Base-by-base conservation (phyloP, 2,888 invertebrate genomes). In the Hybos culiciformis region DNA sequence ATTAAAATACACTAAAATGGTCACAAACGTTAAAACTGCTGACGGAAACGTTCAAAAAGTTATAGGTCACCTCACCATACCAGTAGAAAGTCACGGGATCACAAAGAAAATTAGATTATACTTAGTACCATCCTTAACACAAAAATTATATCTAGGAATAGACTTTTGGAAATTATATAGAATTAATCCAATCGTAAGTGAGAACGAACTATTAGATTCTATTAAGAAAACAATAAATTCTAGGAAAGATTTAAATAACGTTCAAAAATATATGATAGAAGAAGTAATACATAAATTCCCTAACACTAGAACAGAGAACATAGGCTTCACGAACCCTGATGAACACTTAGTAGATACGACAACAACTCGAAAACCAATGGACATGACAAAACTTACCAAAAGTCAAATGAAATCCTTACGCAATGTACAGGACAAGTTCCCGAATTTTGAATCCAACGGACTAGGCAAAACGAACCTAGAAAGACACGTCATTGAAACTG, bases 1-100 rank as follows among this genome's bases (percentile, higher is more conserved):
- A 2, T 26, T 24, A 7, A 29, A 41, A 36, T 15, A 34, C 11
- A 5, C 23, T n/a, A 38, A 33, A 6, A 37, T 19, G 7, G 34
- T 36, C 8, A 15, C 17, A 1, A 39, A 8, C 12, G 40, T 46
- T 8, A 41, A 46, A 44, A 48, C 48, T 3, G 48, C 46, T 6
- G 48, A 45, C 17, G 46, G 46, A 9, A 32, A 32, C 8, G 23
- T 41, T 15, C 46, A 48, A 33, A 36, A 45, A 18, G 37, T 48
- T 18, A 29, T 33, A 6, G 45, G 46, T n/a, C 19, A n/a, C 31
- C 3, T 43, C 2, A 21, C 15, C 19, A n/a, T 42, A 1, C 24
- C 43, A 15, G 37, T 47, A 3, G 40, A 38, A 5, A 45, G 45
- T 40, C 23, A 29, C 23, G 12, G 19, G 3, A 11, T 33, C 1